Percentiles rank a stretch among this genome's conserved stretches.
Evolutionary conservation across 2,113 vertebrate species (phyloP).

Genomic region (Lophotis ruficrista): DNA sequence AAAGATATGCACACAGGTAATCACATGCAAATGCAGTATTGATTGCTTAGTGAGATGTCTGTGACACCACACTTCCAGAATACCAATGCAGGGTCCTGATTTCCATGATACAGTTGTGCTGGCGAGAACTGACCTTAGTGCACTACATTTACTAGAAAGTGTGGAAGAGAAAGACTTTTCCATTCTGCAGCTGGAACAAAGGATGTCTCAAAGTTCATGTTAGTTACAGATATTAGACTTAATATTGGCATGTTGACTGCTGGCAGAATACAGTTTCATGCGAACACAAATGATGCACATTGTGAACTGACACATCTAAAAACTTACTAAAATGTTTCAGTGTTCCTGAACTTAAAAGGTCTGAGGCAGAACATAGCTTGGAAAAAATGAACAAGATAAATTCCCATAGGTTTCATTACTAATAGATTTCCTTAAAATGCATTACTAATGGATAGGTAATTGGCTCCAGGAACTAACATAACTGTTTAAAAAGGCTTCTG

Average conservation of each 20-base stretch:
- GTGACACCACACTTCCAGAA: background rate
- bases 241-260: background rate
- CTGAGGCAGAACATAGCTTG: background rate
- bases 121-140: background rate
- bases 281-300: background rate
- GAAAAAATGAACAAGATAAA: background rate
- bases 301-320: background rate
- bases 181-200: background rate
- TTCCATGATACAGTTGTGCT: background rate
- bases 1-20: slow-evolving; percentile 90
- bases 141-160: background rate
- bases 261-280: background rate
- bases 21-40: background rate
- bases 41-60: background rate
- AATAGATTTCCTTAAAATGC: background rate
- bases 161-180: background rate
- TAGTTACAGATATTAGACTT: background rate
- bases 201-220: background rate
- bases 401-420: background rate
- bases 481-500: background rate
- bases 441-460: background rate
- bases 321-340: background rate
- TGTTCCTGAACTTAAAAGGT: background rate
- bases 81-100: background rate
- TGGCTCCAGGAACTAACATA: background rate